Conservation (phyloP, 2,113 vertebrate species). For the Istiophorus platypterus region DNA sequence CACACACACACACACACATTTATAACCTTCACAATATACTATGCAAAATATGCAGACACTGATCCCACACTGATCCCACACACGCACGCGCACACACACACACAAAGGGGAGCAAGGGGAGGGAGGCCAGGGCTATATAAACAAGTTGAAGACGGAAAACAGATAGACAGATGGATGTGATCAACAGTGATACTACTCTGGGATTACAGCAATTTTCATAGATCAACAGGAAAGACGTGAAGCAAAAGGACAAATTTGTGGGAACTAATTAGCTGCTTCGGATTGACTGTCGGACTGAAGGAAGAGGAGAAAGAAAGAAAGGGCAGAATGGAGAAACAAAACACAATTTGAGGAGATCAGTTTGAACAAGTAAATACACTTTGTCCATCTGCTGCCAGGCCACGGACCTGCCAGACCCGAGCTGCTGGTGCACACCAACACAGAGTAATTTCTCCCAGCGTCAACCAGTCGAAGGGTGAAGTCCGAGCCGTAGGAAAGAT, state of each 20-base stretch:
- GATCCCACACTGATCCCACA: conserved; percentile 73
- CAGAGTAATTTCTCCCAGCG: conserved; percentile 64
- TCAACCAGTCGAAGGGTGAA: conserved; percentile 68
- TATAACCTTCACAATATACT: conserved; percentile 82
- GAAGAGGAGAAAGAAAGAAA: conserved; percentile 41
- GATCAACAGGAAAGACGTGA: conserved; percentile 41
- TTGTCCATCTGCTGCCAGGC: conserved; percentile 46
- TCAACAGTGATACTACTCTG: conserved; percentile 23
- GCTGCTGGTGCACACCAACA: conserved; percentile 38
- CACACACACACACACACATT: conserved; percentile 50
- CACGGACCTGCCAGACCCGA: conserved; percentile 29
- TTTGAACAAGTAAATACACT: conserved; percentile 54
- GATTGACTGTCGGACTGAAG: conserved; percentile 32
- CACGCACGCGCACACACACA: conserved; percentile 27
- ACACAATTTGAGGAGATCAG: conserved; percentile 57
- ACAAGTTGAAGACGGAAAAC: conserved; percentile 60
- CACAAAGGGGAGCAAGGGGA: conserved; percentile 42
- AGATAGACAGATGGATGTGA: conserved; percentile 56
- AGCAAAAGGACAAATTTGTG: conserved; percentile 33
- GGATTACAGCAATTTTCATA: conserved; percentile 59
- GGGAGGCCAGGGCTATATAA: conserved; percentile 78
- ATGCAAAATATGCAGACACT: conserved; percentile 82
- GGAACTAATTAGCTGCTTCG: conserved; percentile 48
- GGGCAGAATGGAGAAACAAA: conserved; percentile 57
- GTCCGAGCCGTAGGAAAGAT: conserved; percentile 56